These are phyloP conservation scores for Atherix ibis DNA, from an alignment of 2,888 invertebrate species.

Conservation along the genomic window DNA sequence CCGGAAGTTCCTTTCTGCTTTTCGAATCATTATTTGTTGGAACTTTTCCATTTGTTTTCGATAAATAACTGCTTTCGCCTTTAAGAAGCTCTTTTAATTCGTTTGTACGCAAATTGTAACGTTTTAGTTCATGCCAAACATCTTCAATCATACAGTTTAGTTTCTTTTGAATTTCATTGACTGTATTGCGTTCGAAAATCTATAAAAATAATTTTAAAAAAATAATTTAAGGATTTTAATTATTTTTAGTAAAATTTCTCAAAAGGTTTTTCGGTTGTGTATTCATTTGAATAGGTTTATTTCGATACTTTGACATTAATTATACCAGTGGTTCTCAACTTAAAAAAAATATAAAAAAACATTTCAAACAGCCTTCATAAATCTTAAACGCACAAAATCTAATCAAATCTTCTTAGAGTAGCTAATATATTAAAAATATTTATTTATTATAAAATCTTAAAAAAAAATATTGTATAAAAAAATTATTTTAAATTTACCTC, in stretches of 20 bases:
- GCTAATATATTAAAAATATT: no score
- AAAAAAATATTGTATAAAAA: no score
- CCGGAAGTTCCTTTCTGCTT: conserved; percentile 31
- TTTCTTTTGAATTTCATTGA: conserved; percentile 24
- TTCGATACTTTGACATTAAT: no score
- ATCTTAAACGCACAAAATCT: no score
- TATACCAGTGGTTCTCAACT: no score
- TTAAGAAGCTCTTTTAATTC: conserved; percentile 19
- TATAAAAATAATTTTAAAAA: conserved; percentile 6
- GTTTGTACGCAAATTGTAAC: conserved; percentile 21
- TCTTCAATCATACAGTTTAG: conserved; percentile 25
- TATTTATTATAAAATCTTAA: no score
- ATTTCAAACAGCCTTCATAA: no score
- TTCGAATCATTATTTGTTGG: conserved; percentile 10
- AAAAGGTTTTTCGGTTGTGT: no score
- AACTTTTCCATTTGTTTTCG: conserved; percentile 3
- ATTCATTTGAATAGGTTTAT: no score
- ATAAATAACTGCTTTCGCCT: conserved; percentile 1
- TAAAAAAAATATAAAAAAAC: no score
- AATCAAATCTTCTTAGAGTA: no score
- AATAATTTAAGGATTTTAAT: not conserved
- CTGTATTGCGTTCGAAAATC: conserved; percentile 18
- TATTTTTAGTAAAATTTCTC: not conserved
- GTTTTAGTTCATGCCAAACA: conserved; percentile 24
- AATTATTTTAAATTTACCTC: not conserved